Percentiles rank a stretch among this genome's conserved stretches.
Evolutionary conservation across 2,888 invertebrate species (phyloP).

Genomic region (Fragum whitleyi): DNA sequence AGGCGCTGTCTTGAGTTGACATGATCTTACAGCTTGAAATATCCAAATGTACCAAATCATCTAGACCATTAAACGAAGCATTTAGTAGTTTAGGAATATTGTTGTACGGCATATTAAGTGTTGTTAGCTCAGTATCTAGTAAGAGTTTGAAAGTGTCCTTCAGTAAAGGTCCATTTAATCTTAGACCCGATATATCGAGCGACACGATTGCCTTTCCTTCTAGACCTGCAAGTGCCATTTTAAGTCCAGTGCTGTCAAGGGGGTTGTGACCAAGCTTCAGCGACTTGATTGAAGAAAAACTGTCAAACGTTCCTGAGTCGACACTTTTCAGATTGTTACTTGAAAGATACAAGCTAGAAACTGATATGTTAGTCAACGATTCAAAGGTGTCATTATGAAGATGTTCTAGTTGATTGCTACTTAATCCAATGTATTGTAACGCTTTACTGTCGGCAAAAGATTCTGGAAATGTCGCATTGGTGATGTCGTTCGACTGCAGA

Average conservation of each 20-base stretch:
- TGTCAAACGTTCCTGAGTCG: slow-evolving; percentile 61
- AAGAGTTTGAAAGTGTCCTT: slow-evolving; percentile 70
- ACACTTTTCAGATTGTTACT: slow-evolving; percentile 68
- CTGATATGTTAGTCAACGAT: slow-evolving; percentile 49
- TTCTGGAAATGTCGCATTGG: slow-evolving; percentile 70
- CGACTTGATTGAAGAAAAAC: slow-evolving; percentile 66
- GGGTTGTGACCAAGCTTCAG: slow-evolving; percentile 75
- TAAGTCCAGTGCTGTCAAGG: slow-evolving; percentile 61
- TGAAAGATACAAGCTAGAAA: slow-evolving; percentile 69
- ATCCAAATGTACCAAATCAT: slow-evolving; percentile 68
- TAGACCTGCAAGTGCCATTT: slow-evolving; percentile 63
- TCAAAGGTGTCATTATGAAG: slow-evolving; percentile 67
- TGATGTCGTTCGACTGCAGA: slow-evolving; percentile 70
- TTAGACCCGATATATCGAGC: slow-evolving; percentile 72
- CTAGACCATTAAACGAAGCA: slow-evolving; percentile 67
- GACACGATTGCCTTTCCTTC: slow-evolving; percentile 64
- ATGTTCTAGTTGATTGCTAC: slow-evolving; percentile 67
- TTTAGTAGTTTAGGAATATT: slow-evolving; percentile 60
- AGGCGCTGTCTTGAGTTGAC: slow-evolving; percentile 58
- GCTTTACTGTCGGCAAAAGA: slow-evolving; percentile 46
- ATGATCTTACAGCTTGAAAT: slow-evolving; percentile 67
- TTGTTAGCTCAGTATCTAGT: slow-evolving; percentile 63
- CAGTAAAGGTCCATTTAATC: slow-evolving; percentile 66
- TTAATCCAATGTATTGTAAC: slow-evolving; percentile 65
- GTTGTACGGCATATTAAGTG: slow-evolving; percentile 72